phyloP scores from a whole-genome alignment of 2,888 invertebrate genomes.

The Capitulum mitella region DNA sequence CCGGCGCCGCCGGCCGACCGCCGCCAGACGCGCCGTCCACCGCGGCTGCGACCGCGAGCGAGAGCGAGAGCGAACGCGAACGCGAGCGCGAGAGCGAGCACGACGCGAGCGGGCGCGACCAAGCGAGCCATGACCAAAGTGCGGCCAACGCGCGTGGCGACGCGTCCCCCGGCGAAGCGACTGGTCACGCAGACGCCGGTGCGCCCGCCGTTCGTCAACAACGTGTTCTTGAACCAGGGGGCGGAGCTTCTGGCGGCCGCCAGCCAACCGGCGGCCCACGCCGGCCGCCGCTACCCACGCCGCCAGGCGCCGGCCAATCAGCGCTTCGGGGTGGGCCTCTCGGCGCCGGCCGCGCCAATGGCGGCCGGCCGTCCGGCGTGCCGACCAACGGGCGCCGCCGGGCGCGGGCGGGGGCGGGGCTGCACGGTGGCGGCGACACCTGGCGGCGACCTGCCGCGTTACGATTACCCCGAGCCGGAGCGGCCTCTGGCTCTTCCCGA shows the following conservation, averaged over 20 bases:
- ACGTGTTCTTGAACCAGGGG: background rate
- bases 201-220: background rate
- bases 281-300: background rate
- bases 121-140: background rate
- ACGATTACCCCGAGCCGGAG: background rate
- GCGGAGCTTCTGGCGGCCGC: background rate
- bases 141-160: background rate
- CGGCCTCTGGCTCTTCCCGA: background rate
- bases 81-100: background rate
- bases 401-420: background rate
- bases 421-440: background rate
- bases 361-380: background rate
- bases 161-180: background rate
- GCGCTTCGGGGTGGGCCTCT: background rate
- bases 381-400: background rate
- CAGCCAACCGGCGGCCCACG: background rate
- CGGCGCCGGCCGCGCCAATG: background rate
- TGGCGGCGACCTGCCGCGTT: background rate
- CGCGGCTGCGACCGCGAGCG: no score
- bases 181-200: background rate
- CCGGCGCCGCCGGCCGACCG: no score
- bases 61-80: constrained; percentile 19
- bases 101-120: background rate
- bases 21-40: no score
- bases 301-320: background rate